Conservation (phyloP, 1,140 invertebrate species). For the Sminthurinus signatus region DNA sequence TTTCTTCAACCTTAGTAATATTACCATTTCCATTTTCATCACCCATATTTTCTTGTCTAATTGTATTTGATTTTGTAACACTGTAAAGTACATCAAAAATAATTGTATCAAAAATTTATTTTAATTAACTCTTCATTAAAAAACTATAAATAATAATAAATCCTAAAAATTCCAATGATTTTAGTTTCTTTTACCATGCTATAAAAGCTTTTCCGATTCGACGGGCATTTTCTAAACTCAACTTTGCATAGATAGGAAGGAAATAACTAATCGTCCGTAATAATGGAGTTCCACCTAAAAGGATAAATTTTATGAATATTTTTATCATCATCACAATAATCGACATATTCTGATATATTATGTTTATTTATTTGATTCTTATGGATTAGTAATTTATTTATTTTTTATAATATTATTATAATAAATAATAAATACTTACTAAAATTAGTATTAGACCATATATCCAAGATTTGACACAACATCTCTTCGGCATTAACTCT, state of each 20-base stretch:
- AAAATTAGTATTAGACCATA: slow-evolving; percentile 4
- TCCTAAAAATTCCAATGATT: not conserved
- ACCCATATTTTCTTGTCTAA: not conserved
- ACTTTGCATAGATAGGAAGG: slow-evolving; percentile 6
- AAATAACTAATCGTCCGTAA: slow-evolving; percentile 3
- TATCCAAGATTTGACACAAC: not conserved
- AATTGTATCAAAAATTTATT: too few relatives aligned
- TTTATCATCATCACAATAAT: too few relatives aligned
- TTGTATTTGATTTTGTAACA: slow-evolving; percentile 2
- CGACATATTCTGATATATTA: not conserved
- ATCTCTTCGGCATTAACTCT: not conserved
- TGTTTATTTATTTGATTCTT: not conserved
- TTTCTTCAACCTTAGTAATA: too few relatives aligned
- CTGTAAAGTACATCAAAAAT: too few relatives aligned
- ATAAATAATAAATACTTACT: not conserved
- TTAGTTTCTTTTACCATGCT: not conserved
- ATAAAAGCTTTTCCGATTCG: not conserved
- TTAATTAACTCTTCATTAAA: not conserved
- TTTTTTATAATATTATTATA: not conserved
- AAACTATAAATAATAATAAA: not conserved
- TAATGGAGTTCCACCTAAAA: slow-evolving; percentile 11
- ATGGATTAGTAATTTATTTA: not conserved
- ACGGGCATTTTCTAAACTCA: not conserved
- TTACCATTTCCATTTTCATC: too few relatives aligned
- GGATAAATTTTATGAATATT: too few relatives aligned